Evolutionary conservation across 2,888 invertebrate genomes (phyloP), one percentile per base, ranked within the genome.

Genomic region (Drosophila maculinotata): DNA sequence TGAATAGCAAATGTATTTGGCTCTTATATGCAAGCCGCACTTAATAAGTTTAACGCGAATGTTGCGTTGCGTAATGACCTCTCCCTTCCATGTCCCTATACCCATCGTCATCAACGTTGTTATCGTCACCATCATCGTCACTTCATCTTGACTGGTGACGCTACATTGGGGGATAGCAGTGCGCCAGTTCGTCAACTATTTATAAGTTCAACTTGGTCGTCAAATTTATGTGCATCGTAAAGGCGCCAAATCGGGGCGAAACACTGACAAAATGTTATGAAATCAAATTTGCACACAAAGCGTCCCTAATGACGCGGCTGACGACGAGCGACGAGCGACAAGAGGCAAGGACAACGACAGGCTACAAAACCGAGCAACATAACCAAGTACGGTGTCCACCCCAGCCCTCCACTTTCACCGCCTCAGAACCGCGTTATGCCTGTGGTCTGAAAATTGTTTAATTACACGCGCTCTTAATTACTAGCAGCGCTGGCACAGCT

Each of bases 261-360:
- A 57, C 74, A 65, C 85, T 73, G 79, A 64, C 85, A 81, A 87
- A 83, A 83, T 83, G 85, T 87, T 81, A 68, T 71, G 76, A 85
- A 83, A 87, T 85, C 85, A 87, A 83, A 83, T 85, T 87, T 84
- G 51, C 76, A 73, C 87, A 81, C 82, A 84, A 87, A 84, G 66
- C 74, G 52, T 71, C 82, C 79, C 79, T 81, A 83, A 83, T 79
- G 87, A 76, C 74, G 66, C 56, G 47, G 33, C 58, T 26, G 60
- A 20, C 60, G 47, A 41, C 53, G 35, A 44, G 30, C 38, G 9
- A n/a, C 47, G 4, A 36, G 10, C 31, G 33, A 20, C 52, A 44
- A 35, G 30, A 53, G 17, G 33, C 48, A 44, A 35, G 45, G 36
- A 36, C 51, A 33, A 30, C 56, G 36, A 25, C 35, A 33, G 28